Evolutionary conservation across 2,113 vertebrate species (phyloP).

Genomic region (Morone saxatilis): DNA sequence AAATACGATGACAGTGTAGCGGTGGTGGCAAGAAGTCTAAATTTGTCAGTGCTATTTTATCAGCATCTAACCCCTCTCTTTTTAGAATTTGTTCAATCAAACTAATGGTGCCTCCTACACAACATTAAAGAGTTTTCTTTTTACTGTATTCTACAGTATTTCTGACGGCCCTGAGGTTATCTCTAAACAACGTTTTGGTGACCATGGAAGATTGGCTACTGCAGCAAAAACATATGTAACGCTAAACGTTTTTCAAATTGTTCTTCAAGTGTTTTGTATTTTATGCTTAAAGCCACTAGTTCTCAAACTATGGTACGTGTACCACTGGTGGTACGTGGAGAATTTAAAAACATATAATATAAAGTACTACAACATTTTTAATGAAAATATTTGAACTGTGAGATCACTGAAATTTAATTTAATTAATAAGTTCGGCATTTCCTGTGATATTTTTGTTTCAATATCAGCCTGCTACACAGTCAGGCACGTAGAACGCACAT

Average conservation of each 20-base stretch:
- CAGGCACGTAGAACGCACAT: no score
- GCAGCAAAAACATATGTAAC: neutral
- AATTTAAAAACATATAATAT: no score
- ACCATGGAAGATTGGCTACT: neutral
- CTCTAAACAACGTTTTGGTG: neutral
- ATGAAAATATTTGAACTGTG: no score
- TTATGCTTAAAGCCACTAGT: no score
- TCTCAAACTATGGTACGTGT: no score
- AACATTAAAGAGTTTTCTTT: neutral
- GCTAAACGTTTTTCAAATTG: neutral
- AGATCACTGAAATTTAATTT: no score
- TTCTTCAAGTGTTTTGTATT: neutral
- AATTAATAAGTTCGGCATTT: no score
- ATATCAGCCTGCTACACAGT: no score
- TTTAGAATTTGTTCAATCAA: neutral
- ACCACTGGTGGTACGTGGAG: no score
- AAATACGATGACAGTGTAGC: conserved; percentile 1
- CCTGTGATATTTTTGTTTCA: no score
- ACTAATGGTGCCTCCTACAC: neutral
- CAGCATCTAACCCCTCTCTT: neutral
- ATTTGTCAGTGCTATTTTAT: neutral
- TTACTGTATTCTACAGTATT: neutral
- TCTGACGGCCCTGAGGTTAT: neutral
- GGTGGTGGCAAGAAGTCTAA: neutral
- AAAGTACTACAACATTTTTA: no score